phyloP scores from a whole-genome alignment of 2,113 vertebrate genomes.

The Misgurnus mizolepis region DNA sequence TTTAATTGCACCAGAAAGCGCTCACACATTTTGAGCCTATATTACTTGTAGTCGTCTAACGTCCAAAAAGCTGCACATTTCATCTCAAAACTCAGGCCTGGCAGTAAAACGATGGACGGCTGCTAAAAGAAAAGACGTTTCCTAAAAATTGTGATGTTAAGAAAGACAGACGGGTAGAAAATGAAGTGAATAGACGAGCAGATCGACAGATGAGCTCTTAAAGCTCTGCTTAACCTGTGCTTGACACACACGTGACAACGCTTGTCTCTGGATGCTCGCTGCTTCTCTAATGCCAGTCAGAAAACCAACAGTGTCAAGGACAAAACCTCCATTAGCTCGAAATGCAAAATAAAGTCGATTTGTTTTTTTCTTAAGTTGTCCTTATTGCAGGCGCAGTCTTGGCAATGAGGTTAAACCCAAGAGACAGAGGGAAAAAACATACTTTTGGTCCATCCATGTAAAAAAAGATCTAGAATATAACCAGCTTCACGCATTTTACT shows the following conservation, averaged over 20 bases:
- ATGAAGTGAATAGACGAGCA: neutral
- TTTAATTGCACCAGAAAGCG: too few species aligned
- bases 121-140: too few species aligned
- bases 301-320: conserved; percentile 19
- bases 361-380: neutral
- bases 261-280: conserved; percentile 11
- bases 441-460: neutral
- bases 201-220: neutral
- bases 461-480: neutral
- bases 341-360: conserved; percentile 24
- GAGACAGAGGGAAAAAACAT: neutral
- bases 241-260: conserved; percentile 17
- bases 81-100: too few species aligned
- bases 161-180: too few species aligned
- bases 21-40: too few species aligned
- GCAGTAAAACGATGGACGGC: too few species aligned
- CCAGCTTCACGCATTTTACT: neutral
- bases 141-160: too few species aligned
- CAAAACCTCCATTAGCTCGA: conserved; percentile 8
- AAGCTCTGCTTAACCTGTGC: neutral
- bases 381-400: neutral
- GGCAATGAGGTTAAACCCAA: neutral
- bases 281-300: conserved; percentile 19
- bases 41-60: too few species aligned
- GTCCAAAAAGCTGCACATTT: too few species aligned